Percentiles rank a stretch among this genome's conserved stretches.
Conservation (phyloP, 2,113 vertebrate genomes). For the Rhineura floridana region DNA sequence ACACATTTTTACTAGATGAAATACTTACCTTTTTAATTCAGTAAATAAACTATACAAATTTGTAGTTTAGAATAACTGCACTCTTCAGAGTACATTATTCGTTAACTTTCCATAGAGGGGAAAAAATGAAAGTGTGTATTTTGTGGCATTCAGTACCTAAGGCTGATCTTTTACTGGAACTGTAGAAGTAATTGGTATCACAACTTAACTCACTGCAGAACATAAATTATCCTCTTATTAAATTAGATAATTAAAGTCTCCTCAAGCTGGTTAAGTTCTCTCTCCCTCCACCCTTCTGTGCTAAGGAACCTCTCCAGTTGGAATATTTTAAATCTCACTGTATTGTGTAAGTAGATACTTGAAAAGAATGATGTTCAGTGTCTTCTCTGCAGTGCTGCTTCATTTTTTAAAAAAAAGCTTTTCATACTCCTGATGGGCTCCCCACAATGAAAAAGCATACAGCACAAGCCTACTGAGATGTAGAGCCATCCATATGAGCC, state of each 20-base stretch:
- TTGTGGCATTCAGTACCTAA: constrained; percentile 49
- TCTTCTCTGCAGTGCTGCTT: not conserved
- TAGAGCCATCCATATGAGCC: not conserved
- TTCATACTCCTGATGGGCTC: not conserved
- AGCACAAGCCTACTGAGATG: not conserved
- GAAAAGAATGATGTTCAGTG: constrained; percentile 50
- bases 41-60: constrained; percentile 60
- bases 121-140: constrained; percentile 55
- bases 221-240: constrained; percentile 72
- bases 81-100: constrained; percentile 57
- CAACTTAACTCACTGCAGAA: constrained; percentile 62
- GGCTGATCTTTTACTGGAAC: constrained; percentile 67
- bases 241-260: constrained; percentile 76
- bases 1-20: constrained; percentile 65
- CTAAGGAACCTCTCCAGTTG: constrained; percentile 64
- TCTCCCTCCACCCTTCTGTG: not conserved
- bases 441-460: not conserved
- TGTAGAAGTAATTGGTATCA: constrained; percentile 69
- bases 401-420: not conserved
- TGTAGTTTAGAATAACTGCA: constrained; percentile 51
- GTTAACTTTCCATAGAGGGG: constrained; percentile 63
- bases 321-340: constrained; percentile 59
- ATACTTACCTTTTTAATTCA: constrained; percentile 57
- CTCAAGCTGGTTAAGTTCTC: constrained; percentile 66
- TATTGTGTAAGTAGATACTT: constrained; percentile 56